These are phyloP conservation scores for Epistrophella euchroma DNA, from an alignment of 2,888 invertebrate species.

Conservation along the genomic window DNA sequence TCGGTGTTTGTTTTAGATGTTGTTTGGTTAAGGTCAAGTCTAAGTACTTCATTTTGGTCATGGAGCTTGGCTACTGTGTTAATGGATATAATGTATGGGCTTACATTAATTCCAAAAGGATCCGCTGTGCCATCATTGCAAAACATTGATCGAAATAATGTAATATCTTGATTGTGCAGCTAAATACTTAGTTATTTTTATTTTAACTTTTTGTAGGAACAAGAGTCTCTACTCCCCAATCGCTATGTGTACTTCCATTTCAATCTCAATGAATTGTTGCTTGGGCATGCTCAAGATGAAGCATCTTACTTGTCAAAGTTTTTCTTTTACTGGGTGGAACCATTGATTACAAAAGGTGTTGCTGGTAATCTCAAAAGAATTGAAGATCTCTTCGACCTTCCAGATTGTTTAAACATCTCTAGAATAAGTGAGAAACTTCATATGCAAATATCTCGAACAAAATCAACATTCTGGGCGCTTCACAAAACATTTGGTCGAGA, in stretches of 20 bases:
- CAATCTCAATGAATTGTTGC: slow-evolving; percentile 87
- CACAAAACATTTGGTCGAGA: slow-evolving; percentile 91
- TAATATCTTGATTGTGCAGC: background rate
- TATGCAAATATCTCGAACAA: slow-evolving; percentile 82
- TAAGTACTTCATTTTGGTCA: slow-evolving; percentile 85
- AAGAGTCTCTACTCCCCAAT: slow-evolving; percentile 86
- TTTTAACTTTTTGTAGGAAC: slow-evolving; percentile 84
- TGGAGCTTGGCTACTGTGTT: slow-evolving; percentile 87
- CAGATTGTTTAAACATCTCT: slow-evolving; percentile 81
- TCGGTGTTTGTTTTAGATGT: slow-evolving; percentile 88
- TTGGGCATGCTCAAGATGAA: slow-evolving; percentile 93
- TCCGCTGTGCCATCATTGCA: slow-evolving; percentile 81
- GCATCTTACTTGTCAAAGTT: slow-evolving; percentile 89
- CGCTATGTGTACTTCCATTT: slow-evolving; percentile 88
- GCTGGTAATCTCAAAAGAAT: slow-evolving; percentile 88
- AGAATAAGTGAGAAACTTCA: slow-evolving; percentile 81
- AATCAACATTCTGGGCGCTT: slow-evolving; percentile 87
- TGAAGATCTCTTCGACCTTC: slow-evolving; percentile 94
- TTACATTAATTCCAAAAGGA: slow-evolving; percentile 88
- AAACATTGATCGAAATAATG: slow-evolving; percentile 70
- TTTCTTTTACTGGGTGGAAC: slow-evolving; percentile 94
- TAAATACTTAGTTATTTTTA: background rate
- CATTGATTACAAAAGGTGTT: slow-evolving; percentile 92
- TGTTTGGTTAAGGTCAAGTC: slow-evolving; percentile 88
- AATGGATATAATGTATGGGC: slow-evolving; percentile 88